Base-by-base conservation (phyloP, 2,888 invertebrate species). In the Minunthozetes semirufus region DNA sequence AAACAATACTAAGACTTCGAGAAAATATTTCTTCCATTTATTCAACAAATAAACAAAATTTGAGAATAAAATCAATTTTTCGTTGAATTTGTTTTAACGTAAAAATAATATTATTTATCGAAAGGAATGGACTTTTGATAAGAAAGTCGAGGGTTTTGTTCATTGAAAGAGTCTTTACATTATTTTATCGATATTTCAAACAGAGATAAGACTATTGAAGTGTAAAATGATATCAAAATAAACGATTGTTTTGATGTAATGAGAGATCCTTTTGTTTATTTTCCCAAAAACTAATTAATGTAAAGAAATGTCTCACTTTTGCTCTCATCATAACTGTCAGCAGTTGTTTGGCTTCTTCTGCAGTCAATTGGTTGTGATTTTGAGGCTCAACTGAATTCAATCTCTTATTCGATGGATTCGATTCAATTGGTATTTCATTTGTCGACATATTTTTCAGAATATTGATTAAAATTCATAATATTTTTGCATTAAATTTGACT, bases 311-410 rank as follows among this genome's bases (percentile, higher is more conserved):
- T 71, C 53, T 74, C 29, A 77, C 77, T 75, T 76, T 63, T 33
- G 77, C 77, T 75, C 76, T 77, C 42, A 74, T 72, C 77, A 78
- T 77, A 56, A 78, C 78, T 63, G 72, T 53, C 72, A 74, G 76
- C n/a, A 78, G 75, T 71, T 78, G 77, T 11, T 73, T 59, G 33
- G 72, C 63, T 72, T 78, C 78, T 38, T 84, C 74, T 72, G 78
- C 82, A 50, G 77, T 78, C 72, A 77, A 73, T 42, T 76, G 33
- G 27, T 48, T 75, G 9, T 75, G 63, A 11, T 27, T 74, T 38
- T 22, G 8, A 3, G 15, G n/a, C 17, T n/a, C 17, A 63, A 8
- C 13, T 27, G 27, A 15, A 6, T 22, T 61, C 13, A 29, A 33
- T 33, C 17, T 61, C 13, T 33, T 38, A 17, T 66, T 27, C 33